Percentiles rank a stretch among this genome's conserved stretches.
Evolutionary conservation across 2,888 invertebrate genomes (phyloP).

Genomic region (Trypoxylon attenuatum): DNA sequence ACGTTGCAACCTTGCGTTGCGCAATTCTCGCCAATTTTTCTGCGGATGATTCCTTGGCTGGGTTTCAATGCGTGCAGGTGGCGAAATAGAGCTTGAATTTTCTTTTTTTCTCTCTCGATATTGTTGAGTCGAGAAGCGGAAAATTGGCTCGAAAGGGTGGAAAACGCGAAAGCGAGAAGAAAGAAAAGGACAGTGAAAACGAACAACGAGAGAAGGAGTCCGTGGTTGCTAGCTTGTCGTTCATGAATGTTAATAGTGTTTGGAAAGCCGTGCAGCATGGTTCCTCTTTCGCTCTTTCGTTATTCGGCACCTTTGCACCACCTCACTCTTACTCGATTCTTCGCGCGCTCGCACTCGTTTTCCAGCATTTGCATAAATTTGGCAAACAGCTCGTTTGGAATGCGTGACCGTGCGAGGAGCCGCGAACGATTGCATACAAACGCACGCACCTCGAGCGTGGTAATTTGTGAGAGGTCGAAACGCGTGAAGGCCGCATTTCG

Average conservation of each 20-base stretch:
- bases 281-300: too few species aligned
- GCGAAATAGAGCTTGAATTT: too few species aligned
- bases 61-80: too few species aligned
- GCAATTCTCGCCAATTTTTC: too few species aligned
- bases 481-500: neutral
- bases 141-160: conserved; percentile 1
- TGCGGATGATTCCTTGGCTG: too few species aligned
- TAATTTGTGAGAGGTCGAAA: neutral
- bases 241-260: conserved; percentile 65
- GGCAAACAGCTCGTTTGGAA: conserved; percentile 62
- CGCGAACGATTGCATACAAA: conserved; percentile 9
- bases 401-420: conserved; percentile 34
- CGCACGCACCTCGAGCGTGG: conserved; percentile 2
- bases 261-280: conserved; percentile 33
- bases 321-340: too few species aligned
- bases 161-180: neutral
- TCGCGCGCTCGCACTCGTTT: too few species aligned
- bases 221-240: conserved; percentile 11
- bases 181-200: neutral
- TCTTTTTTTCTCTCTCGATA: too few species aligned
- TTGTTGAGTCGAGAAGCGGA: too few species aligned
- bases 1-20: too few species aligned
- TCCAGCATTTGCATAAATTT: conserved; percentile 66
- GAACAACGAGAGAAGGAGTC: too few species aligned
- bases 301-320: conserved; percentile 43